Percentiles rank a stretch among this genome's conserved stretches.
Conservation (phyloP, 2,888 invertebrate species). For the Coremacera marginata region DNA sequence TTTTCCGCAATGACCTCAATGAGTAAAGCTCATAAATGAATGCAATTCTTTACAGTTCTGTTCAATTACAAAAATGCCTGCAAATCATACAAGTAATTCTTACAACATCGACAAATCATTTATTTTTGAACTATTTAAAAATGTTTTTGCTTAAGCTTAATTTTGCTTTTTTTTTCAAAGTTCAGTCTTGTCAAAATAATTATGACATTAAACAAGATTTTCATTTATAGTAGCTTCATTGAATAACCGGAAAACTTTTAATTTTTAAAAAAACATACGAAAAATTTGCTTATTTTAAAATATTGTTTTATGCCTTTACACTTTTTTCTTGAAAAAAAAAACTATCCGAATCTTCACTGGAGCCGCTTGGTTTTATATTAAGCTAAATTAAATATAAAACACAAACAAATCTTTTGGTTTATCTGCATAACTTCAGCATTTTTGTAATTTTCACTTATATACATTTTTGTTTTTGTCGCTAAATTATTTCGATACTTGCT, state of each 20-base stretch:
- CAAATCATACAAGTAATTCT: background rate
- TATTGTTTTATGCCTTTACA: background rate
- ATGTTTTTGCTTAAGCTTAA: constrained; percentile 15
- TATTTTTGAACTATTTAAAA: background rate
- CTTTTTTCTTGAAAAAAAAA: background rate
- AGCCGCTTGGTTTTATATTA: background rate
- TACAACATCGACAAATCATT: background rate
- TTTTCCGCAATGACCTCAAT: no score
- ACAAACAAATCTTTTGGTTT: background rate
- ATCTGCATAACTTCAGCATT: background rate
- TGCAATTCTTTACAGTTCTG: no score
- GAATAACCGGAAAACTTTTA: no score
- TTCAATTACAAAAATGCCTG: constrained; percentile 22
- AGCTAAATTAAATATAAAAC: background rate
- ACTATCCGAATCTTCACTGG: background rate
- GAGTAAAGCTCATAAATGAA: no score
- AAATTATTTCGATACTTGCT: constrained; percentile 28
- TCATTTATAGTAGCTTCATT: background rate
- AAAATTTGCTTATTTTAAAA: background rate
- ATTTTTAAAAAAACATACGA: background rate
- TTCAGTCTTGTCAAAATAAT: constrained; percentile 25
- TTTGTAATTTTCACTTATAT: constrained; percentile 22
- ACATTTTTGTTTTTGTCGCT: background rate
- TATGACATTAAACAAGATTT: background rate
- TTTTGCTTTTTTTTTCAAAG: background rate